Conservation (phyloP, 2,113 vertebrate species). For the Arvicanthis niloticus region DNA sequence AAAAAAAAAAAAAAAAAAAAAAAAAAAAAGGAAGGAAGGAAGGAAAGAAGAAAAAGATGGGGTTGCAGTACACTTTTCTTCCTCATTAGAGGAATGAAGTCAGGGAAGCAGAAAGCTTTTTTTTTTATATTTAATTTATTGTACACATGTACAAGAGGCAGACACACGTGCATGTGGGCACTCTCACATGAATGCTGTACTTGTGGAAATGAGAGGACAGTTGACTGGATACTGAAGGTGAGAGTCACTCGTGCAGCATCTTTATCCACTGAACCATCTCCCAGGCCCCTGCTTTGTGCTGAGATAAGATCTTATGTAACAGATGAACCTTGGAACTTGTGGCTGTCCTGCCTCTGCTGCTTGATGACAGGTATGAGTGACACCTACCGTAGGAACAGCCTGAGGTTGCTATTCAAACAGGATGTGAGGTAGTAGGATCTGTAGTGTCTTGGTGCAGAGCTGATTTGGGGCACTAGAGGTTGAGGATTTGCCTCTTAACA, state of each 20-base stretch:
- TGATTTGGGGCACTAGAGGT: constrained; percentile 8
- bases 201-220: not conserved
- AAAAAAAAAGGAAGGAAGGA: not conserved
- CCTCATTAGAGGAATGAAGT: constrained; percentile 44
- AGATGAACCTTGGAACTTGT: not conserved
- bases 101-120: constrained; percentile 69
- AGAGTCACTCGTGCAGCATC: not conserved
- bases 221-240: too few relatives aligned
- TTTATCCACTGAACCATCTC: not conserved
- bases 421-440: constrained; percentile 59
- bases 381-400: not conserved
- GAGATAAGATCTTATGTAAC: not conserved
- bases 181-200: not conserved
- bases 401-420: constrained; percentile 51
- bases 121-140: not conserved
- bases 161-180: not conserved
- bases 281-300: not conserved
- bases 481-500: constrained; percentile 33
- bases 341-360: not conserved
- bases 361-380: not conserved
- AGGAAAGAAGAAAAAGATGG: not conserved
- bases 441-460: constrained; percentile 35
- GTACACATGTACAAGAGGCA: not conserved
- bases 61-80: not conserved
- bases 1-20: not conserved